These are phyloP conservation scores for Cairina moschata DNA, from an alignment of 2,113 vertebrate species.

Conservation along the genomic window DNA sequence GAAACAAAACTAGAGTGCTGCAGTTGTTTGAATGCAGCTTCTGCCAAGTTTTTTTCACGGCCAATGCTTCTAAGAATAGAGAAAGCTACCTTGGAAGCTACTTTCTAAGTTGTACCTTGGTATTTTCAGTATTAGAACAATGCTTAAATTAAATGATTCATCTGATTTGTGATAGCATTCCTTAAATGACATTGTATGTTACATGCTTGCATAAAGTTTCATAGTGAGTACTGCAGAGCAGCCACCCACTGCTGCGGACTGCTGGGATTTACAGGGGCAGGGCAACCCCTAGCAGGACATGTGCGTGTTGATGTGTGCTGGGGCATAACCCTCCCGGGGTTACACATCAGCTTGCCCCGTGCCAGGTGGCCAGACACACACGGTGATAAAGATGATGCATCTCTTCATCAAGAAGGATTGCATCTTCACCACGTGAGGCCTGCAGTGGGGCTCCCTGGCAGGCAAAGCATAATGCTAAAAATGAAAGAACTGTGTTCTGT, in stretches of 20 bases:
- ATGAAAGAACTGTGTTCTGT: not conserved
- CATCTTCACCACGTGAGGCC: not conserved
- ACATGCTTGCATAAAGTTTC: not conserved
- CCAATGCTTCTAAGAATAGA: not conserved
- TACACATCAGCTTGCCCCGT: not conserved
- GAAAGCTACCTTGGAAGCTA: not conserved
- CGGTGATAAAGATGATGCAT: not conserved
- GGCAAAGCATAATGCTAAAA: not conserved
- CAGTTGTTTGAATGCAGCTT: not conserved
- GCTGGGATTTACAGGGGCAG: not conserved
- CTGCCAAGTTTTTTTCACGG: slow-evolving; percentile 3
- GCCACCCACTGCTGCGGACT: not conserved
- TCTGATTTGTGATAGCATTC: not conserved
- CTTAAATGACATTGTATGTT: not conserved
- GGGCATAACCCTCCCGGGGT: not conserved
- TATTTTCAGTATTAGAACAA: not conserved
- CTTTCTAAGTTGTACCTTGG: not conserved
- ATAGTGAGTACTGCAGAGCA: not conserved
- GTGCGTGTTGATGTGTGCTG: not conserved
- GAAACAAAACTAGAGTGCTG: not conserved
- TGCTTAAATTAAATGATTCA: not conserved
- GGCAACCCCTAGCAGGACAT: not conserved
- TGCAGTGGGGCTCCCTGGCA: not conserved
- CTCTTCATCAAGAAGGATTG: not conserved
- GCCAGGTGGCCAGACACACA: not conserved